These are phyloP conservation scores for Aphaenogaster floridana DNA, from an alignment of 1,140 invertebrate genomes.

Conservation along the genomic window DNA sequence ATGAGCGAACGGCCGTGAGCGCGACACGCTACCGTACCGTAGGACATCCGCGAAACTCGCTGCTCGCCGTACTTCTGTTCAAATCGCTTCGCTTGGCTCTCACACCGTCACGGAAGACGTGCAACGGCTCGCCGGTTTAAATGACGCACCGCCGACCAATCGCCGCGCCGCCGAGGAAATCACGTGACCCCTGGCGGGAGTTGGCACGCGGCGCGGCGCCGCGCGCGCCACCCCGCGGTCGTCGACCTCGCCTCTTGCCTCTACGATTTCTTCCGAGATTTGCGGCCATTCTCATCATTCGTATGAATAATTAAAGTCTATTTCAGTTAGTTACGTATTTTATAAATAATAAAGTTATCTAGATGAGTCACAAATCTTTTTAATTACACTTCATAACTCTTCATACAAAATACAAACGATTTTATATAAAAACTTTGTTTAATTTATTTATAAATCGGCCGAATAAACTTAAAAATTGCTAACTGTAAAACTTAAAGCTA, in stretches of 20 bases:
- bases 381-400: too few species aligned
- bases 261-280: too few species aligned
- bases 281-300: too few species aligned
- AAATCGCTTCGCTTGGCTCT: constrained; percentile 73
- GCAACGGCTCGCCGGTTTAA: constrained; percentile 79
- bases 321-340: too few species aligned
- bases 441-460: too few species aligned
- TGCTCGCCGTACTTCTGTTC: constrained; percentile 47
- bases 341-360: too few species aligned
- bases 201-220: neutral
- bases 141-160: constrained; percentile 73
- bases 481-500: too few species aligned
- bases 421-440: too few species aligned
- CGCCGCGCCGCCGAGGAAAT: neutral
- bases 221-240: neutral
- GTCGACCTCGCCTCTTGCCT: neutral
- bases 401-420: too few species aligned
- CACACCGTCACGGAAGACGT: constrained; percentile 21
- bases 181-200: constrained; percentile 50
- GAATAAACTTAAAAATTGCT: too few species aligned
- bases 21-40: neutral
- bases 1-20: neutral
- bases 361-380: too few species aligned
- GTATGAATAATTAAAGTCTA: too few species aligned
- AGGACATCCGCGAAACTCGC: neutral